phyloP scores from a whole-genome alignment of 2,797 vertebrate species.

The Margarornis squamiger region DNA sequence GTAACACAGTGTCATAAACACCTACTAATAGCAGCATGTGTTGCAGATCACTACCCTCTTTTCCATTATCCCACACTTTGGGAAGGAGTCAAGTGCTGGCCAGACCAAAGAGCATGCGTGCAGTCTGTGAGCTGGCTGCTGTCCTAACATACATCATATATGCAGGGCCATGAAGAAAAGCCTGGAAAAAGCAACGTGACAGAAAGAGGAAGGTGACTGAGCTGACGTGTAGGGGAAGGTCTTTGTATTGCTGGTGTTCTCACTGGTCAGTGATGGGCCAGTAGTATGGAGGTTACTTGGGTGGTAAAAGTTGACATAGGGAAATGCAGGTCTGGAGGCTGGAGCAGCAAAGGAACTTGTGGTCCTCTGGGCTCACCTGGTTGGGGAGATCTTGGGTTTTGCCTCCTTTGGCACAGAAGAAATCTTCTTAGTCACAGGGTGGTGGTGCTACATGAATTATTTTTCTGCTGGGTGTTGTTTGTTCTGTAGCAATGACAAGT shows the following conservation, averaged over 20 bases:
- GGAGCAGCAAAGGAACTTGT: neutral
- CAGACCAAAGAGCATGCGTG: neutral
- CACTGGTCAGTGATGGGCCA: neutral
- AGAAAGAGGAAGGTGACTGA: neutral
- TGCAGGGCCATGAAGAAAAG: neutral
- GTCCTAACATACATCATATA: neutral
- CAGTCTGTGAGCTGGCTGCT: neutral
- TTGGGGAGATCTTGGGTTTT: neutral
- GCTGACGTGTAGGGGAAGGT: neutral
- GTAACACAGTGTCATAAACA: neutral
- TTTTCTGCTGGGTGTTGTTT: neutral
- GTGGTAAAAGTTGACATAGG: fast-evolving
- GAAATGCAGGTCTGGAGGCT: neutral
- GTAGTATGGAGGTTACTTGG: neutral
- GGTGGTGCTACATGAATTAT: neutral
- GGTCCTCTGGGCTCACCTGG: neutral
- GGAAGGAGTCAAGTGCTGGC: neutral
- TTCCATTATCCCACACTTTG: conserved; percentile 9
- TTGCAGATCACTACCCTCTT: neutral
- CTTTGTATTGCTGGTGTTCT: neutral
- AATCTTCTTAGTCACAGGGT: neutral
- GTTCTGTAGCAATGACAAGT: neutral
- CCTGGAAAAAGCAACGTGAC: neutral
- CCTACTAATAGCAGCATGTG: conserved; percentile 4
- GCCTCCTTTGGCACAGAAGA: neutral